phyloP scores from a whole-genome alignment of 1,140 invertebrate species.

The Thaumetopoea pityocampa region DNA sequence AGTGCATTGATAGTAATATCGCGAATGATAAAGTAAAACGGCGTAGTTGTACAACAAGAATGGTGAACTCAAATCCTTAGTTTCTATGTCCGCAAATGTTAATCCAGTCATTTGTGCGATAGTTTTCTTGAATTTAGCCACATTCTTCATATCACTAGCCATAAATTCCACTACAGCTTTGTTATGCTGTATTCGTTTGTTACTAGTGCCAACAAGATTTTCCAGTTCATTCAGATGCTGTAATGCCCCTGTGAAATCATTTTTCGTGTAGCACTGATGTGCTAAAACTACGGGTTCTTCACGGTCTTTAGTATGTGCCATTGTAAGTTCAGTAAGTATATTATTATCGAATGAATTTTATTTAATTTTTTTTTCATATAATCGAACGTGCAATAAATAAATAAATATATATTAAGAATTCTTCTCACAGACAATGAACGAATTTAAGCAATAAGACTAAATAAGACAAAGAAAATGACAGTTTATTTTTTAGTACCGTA shows the following conservation, averaged over 20 bases:
- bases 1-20: slow-evolving; percentile 85
- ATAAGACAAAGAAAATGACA: too few species aligned
- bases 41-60: slow-evolving; percentile 88
- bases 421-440: too few species aligned
- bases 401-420: too few species aligned
- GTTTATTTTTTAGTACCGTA: too few species aligned
- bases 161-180: slow-evolving; percentile 63
- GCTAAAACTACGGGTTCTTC: slow-evolving; percentile 52
- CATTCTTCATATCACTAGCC: slow-evolving; percentile 79
- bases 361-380: too few species aligned
- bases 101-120: slow-evolving; percentile 79
- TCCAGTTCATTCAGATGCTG: slow-evolving; percentile 60
- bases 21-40: slow-evolving; percentile 86
- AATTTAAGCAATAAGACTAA: too few species aligned
- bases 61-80: slow-evolving; percentile 64
- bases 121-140: slow-evolving; percentile 82
- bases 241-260: slow-evolving; percentile 46
- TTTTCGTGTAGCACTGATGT: slow-evolving; percentile 51
- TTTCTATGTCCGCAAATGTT: slow-evolving; percentile 67
- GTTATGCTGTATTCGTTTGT: slow-evolving; percentile 59
- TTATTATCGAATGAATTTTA: too few species aligned
- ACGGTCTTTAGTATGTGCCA: slow-evolving; percentile 42
- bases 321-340: slow-evolving; percentile 19
- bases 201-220: slow-evolving; percentile 37
- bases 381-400: too few species aligned